A percentile compares a stretch with the other conserved stretches of the same genome.
phyloP scores from a whole-genome alignment of 2,113 vertebrate species.

The Cryptoleucopteryx plumbea region DNA sequence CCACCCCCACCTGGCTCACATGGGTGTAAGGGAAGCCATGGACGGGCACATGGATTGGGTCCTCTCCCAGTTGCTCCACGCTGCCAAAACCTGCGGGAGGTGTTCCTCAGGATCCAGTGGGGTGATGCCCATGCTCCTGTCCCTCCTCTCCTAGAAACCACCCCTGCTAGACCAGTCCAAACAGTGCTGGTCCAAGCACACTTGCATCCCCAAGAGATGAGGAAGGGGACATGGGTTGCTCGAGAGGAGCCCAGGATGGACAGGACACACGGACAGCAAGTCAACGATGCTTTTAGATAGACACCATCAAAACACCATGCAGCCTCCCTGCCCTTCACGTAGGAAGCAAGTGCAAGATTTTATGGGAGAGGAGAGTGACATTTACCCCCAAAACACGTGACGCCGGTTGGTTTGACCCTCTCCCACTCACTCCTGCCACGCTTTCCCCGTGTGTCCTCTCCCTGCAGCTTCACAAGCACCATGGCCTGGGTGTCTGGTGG shows the following conservation, averaged over 20 bases:
- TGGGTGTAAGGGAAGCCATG: not conserved
- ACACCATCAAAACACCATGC: not conserved
- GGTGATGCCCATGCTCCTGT: not conserved
- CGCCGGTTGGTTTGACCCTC: not conserved
- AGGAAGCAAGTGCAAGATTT: not conserved
- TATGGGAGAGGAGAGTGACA: not conserved
- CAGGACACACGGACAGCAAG: not conserved
- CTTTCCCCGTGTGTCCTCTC: not conserved
- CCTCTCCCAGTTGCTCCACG: not conserved
- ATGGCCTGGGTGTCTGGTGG: not conserved
- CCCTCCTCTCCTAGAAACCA: not conserved
- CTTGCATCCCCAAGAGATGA: not conserved
- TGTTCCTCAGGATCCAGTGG: not conserved
- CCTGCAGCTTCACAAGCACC: not conserved
- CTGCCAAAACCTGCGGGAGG: not conserved
- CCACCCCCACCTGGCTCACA: not conserved
- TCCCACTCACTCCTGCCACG: not conserved
- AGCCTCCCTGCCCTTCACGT: not conserved
- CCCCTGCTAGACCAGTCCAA: not conserved
- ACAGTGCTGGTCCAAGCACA: accelerated
- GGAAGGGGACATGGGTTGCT: not conserved
- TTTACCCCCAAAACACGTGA: not conserved
- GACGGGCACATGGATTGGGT: not conserved
- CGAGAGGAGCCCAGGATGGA: not conserved
- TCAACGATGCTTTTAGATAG: not conserved